Percentiles rank a stretch among this genome's conserved stretches.
phyloP scores from a whole-genome alignment of 37 sponge, comb jelly and placozoan species.

The Amphimedon queenslandica region DNA sequence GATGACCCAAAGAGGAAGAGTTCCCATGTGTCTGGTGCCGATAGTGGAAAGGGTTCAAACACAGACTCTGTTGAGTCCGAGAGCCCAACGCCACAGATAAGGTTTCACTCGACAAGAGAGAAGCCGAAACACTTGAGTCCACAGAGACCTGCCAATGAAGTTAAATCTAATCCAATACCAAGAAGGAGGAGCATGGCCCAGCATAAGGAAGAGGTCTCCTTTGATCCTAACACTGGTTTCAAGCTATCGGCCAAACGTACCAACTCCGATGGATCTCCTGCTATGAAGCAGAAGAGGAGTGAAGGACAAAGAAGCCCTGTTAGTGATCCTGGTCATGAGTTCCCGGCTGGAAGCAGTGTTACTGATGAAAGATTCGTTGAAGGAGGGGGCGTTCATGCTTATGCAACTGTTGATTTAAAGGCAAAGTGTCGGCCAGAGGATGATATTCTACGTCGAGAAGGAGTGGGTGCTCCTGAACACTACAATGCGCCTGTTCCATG shows the following conservation, averaged over 20 bases:
- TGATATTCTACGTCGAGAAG: conserved; percentile 22
- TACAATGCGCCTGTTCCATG: conserved; percentile 4
- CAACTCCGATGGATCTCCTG: neutral
- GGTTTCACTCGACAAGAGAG: neutral
- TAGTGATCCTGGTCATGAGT: neutral
- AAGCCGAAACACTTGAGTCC: neutral
- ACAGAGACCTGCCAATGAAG: neutral
- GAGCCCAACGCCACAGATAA: neutral
- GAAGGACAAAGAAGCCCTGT: neutral
- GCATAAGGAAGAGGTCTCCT: neutral
- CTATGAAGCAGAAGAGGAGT: neutral
- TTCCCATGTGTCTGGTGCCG: no score
- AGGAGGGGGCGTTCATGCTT: neutral
- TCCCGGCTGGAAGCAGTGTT: neutral
- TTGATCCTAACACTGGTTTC: neutral
- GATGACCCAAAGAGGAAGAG: no score
- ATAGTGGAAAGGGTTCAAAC: no score
- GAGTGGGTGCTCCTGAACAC: conserved; percentile 31
- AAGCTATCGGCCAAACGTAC: neutral
- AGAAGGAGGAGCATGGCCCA: neutral
- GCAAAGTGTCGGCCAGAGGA: conserved; percentile 19
- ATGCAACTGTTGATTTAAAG: conserved; percentile 36
- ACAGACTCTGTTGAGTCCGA: neutral
- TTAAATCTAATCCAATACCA: neutral
- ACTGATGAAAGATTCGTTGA: neutral